These are phyloP conservation scores for Dipus sagitta DNA, from an alignment of 2,797 vertebrate genomes.

Conservation along the genomic window DNA sequence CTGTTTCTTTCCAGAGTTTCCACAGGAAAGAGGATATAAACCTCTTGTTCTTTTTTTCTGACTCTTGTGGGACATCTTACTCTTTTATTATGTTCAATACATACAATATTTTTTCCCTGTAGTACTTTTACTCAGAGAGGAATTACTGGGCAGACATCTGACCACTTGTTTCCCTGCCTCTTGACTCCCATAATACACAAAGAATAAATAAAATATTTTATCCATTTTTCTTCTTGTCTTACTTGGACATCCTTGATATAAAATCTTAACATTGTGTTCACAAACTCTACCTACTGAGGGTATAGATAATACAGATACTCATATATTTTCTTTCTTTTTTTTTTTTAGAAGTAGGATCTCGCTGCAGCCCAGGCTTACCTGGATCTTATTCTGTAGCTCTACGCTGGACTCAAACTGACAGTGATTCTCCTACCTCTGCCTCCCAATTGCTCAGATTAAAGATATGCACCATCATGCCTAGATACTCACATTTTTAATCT, in stretches of 20 bases:
- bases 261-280: neutral
- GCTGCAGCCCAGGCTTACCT: too few species aligned
- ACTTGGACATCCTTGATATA: neutral
- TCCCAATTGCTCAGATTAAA: too few species aligned
- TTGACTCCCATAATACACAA: neutral
- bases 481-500: slow-evolving; percentile 29
- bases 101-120: neutral
- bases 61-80: too few species aligned
- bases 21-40: neutral
- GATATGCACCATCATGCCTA: neutral
- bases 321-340: too few species aligned
- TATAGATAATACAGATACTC: neutral
- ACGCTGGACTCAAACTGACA: too few species aligned
- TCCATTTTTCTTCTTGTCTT: neutral
- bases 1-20: neutral
- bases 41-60: neutral
- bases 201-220: neutral
- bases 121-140: neutral
- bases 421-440: too few species aligned
- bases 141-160: neutral
- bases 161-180: neutral
- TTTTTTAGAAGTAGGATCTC: too few species aligned
- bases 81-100: neutral
- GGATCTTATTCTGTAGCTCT: too few species aligned
- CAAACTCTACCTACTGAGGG: neutral